Base-by-base conservation (phyloP, 2,888 invertebrate species). In the Pseudococcus longispinus region DNA sequence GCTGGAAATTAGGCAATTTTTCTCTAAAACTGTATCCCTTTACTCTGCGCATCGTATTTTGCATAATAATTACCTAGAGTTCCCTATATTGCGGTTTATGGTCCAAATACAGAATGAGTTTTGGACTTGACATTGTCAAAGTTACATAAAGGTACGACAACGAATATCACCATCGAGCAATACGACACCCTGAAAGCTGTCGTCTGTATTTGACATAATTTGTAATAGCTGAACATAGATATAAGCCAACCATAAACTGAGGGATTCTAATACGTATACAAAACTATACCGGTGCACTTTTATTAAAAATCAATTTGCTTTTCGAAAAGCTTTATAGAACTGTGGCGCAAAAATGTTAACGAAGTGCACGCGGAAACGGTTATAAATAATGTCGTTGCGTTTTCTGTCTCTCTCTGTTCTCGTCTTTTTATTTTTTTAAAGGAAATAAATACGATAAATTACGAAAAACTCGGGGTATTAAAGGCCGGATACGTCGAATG, bases 371-470 rank as follows among this genome's bases (percentile, higher is more conserved):
- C 51, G 74, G 74, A 74, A 74, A 37, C 32, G 37, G 74, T 74
- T 74, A 74, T 74, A 74, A 74, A 74, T 74, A 74, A 74, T 32
- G 32, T 74, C 74, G 74, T 32, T n/a, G 74, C 0, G n/a, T 74
- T 74, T 32, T 74, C 15, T 74, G 1, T 37, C 5, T 37, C 74
- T 8, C 15, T 74, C 23, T 70, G 1, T n/a, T 51, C 51, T 51
- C 2, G 74, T 74, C 32, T 74, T 32, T 70, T 74, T 74, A 26
- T 32, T 74, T 74, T 74, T 74, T 37, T 6, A 37, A 26, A 74
- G 37, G 74, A 74, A 74, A 74, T 74, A 74, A 74, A 74, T 74
- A 74, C 74, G 74, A 74, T 74, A 74, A 74, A 74, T 74, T 74
- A 74, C 74, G 74, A 74, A 74, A 74, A 74, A 74, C 32, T 74